phyloP scores from a whole-genome alignment of 2,888 invertebrate species.

The Ceriagrion tenellum region DNA sequence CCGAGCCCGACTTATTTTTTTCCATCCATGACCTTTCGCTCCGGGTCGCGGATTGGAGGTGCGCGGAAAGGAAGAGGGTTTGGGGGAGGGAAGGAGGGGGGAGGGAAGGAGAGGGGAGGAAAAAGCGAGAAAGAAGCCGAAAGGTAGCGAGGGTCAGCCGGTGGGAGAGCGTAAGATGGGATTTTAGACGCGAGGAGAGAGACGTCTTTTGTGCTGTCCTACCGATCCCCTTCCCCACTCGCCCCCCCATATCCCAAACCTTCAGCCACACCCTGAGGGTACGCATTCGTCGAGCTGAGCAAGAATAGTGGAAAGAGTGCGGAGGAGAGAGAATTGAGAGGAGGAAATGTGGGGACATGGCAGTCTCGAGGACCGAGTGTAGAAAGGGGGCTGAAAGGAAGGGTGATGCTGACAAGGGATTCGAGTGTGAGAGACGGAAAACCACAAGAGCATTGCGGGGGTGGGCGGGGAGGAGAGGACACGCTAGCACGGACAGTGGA shows the following conservation, averaged over 20 bases:
- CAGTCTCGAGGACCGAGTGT: not conserved
- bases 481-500: not conserved
- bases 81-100: not conserved
- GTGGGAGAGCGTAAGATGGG: not conserved
- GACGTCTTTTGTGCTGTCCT: not conserved
- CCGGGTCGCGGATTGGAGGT: not conserved
- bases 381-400: not conserved
- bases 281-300: not conserved
- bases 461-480: constrained; percentile 72
- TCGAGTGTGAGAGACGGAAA: constrained; percentile 77
- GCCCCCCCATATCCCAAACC: not conserved
- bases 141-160: not conserved
- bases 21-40: not conserved
- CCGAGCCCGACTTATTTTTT: not conserved
- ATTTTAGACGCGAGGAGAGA: not conserved
- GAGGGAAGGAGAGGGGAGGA: not conserved
- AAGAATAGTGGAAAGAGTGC: not conserved
- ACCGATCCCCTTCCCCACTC: not conserved
- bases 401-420: constrained; percentile 76
- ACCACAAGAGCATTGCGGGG: constrained; percentile 78
- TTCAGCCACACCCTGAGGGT: not conserved
- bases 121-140: not conserved
- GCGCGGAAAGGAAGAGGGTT: not conserved
- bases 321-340: not conserved
- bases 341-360: not conserved